Base-by-base conservation (phyloP, 2,797 vertebrate species). In the Eutrigla gurnardus region DNA sequence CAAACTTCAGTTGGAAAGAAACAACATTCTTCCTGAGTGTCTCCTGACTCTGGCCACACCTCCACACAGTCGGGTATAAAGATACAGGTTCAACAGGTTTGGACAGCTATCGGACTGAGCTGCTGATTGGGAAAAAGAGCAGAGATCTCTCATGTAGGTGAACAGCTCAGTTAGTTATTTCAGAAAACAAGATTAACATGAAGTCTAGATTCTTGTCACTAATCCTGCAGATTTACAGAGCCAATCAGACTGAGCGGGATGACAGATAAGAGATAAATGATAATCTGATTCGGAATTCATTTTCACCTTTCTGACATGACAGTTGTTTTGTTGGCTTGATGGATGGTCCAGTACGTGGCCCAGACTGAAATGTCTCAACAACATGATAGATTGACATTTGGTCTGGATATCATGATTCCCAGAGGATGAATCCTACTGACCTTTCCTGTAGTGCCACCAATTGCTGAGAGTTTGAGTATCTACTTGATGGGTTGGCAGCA, bases 81-180 rank as follows among this genome's bases (percentile, higher is more conserved):
- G 45, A 59, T 78, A 25, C 82, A 73, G 67, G 80, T 76, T 54
- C 1, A 78, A 68, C 84, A 33, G 66, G 86, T 86, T 83, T 66
- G 4, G 3, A 82, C 73, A 81, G 55, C 65, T 76, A 65, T 58
- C 8, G 54, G 46, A 7, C 40, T 45, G 52, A 66, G 35, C 52
- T 46, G 42, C 0, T 39, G 57, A 45, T 7, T 15, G 36, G 64
- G 57, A 63, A 64, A 17, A 32, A 64, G 43, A 50, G n/a, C 7
- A 58, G 4, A 43, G 5, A 33, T 37, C 17, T 50, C 52, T 11
- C 37, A 50, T 17, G 15, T 17, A 37, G 12, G 4, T 13, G 33
- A 65, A 33, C 55, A 43, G n/a, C 25, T 37, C 11, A 35, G 4
- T 39, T 17, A 10, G 15, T 33, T 33, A 6, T 6, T 45, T 53